Conservation (phyloP, 2,113 vertebrate genomes). For the Callospermophilus lateralis region DNA sequence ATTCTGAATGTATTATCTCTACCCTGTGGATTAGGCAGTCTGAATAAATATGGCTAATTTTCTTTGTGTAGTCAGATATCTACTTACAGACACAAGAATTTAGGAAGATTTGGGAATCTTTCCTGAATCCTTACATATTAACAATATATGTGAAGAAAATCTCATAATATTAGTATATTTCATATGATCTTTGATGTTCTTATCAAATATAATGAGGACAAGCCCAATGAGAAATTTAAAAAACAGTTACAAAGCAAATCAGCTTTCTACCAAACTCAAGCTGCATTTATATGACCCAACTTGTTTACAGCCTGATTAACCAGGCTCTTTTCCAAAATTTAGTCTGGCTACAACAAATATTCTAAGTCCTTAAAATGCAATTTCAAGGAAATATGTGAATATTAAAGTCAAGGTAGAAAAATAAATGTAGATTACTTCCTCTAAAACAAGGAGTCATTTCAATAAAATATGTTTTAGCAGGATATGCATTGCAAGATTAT, state of each 20-base stretch:
- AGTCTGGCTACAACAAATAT: background rate
- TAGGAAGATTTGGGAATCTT: background rate
- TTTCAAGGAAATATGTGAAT: background rate
- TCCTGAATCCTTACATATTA: background rate
- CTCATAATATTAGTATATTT: background rate
- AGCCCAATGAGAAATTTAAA: background rate
- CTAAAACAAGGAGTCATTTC: constrained; percentile 34
- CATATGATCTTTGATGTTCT: background rate
- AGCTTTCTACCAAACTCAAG: background rate
- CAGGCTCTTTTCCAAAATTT: constrained; percentile 36
- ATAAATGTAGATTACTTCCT: background rate
- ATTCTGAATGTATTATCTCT: background rate
- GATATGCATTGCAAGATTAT: background rate
- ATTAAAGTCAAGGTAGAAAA: constrained; percentile 7
- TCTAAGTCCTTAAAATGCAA: constrained; percentile 29
- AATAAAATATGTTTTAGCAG: constrained; percentile 37
- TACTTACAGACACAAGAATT: background rate
- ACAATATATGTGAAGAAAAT: background rate
- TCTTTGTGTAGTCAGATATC: background rate
- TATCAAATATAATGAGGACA: background rate
- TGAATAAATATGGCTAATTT: background rate
- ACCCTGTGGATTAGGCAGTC: background rate
- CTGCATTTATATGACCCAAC: background rate
- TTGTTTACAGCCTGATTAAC: background rate
- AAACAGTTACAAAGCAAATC: background rate